Conservation (phyloP, 2,113 vertebrate species). For the human (Homo sapiens) region DNA sequence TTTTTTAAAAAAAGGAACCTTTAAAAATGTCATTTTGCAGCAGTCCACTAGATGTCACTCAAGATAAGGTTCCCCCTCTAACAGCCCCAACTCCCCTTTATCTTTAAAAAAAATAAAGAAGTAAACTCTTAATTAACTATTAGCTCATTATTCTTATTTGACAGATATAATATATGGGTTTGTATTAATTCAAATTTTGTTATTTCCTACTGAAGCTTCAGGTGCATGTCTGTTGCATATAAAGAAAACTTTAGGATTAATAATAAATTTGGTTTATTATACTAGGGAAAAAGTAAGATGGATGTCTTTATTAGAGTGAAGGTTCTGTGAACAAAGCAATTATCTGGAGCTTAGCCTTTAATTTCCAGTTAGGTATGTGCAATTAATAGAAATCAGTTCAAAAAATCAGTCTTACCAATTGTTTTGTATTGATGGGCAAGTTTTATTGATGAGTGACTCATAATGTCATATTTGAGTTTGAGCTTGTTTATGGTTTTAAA, state of each 20-base stretch:
- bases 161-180: not conserved
- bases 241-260: not conserved
- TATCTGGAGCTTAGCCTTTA: not conserved
- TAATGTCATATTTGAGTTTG: not conserved
- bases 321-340: not conserved
- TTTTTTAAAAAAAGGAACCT: no score
- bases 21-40: not conserved
- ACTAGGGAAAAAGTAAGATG: not conserved
- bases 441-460: not conserved
- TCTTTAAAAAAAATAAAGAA: not conserved
- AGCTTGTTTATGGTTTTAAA: not conserved
- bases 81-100: not conserved
- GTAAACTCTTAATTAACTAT: not conserved
- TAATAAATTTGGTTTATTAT: not conserved
- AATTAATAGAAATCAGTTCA: not conserved
- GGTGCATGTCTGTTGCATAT: not conserved
- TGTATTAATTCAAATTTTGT: not conserved
- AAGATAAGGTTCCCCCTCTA: conserved; percentile 38
- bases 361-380: not conserved
- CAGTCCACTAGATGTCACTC: conserved; percentile 85
- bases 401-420: not conserved
- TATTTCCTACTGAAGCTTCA: not conserved
- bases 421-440: not conserved
- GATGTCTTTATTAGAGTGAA: not conserved
- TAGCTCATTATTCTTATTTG: not conserved